Evolutionary conservation across 2,113 vertebrate species (phyloP).

Genomic region (Odontophorus gujanensis): DNA sequence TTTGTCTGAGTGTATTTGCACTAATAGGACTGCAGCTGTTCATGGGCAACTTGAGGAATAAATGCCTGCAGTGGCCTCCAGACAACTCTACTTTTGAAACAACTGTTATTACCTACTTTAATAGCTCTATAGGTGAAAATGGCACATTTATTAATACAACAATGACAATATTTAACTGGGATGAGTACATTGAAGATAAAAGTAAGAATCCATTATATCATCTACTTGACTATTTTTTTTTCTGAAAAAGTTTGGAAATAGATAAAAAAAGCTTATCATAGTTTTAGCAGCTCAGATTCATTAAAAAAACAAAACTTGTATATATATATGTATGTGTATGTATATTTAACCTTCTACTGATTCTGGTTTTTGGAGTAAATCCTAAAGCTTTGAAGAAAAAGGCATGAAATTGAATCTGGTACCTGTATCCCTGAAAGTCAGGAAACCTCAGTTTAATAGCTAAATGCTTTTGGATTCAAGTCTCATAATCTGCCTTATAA

Average conservation of each 20-base stretch:
- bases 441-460: not conserved
- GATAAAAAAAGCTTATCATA: too few species aligned
- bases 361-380: not conserved
- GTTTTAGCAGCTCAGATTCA: not conserved
- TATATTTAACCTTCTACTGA: not conserved
- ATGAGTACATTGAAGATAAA: conserved; percentile 83
- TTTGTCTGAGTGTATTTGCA: conserved; percentile 97
- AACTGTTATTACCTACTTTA: conserved; percentile 75
- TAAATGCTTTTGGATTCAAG: conserved; percentile 3
- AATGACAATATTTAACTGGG: conserved; percentile 82
- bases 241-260: not conserved
- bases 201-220: conserved; percentile 80
- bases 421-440: not conserved
- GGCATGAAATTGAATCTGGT: not conserved
- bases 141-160: conserved; percentile 73
- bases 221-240: conserved; percentile 44
- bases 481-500: not conserved
- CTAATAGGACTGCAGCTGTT: conserved; percentile 98
- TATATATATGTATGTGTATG: not conserved
- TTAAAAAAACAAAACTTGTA: not conserved
- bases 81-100: conserved; percentile 80
- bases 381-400: not conserved
- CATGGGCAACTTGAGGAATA: conserved; percentile 97
- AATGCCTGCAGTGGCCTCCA: conserved; percentile 84
- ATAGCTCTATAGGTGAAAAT: conserved; percentile 75